phyloP scores from a whole-genome alignment of 2,113 vertebrate species.

The Nothobranchius kuhntae region DNA sequence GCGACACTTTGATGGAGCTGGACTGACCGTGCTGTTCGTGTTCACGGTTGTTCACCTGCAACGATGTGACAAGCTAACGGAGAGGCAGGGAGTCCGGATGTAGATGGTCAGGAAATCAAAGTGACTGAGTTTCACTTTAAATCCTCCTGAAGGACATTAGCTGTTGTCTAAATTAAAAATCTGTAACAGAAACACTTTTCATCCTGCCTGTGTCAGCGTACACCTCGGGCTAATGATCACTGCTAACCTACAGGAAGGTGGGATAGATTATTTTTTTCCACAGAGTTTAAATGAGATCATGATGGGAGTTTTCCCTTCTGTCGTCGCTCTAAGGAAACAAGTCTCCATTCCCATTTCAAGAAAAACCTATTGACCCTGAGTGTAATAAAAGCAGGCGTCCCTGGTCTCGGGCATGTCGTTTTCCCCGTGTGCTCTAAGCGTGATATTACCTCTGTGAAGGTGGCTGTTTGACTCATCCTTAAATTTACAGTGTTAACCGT shows the following conservation, averaged over 20 bases:
- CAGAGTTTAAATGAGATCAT: slow-evolving; percentile 14
- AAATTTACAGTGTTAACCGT: slow-evolving; percentile 25
- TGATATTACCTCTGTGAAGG: slow-evolving; percentile 14
- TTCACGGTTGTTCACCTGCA: slow-evolving; percentile 29
- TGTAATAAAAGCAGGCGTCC: slow-evolving; percentile 41
- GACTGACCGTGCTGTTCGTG: slow-evolving; percentile 40
- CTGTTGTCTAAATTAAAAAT: slow-evolving; percentile 80
- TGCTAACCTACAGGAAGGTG: slow-evolving; percentile 25
- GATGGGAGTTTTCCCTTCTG: slow-evolving; percentile 15
- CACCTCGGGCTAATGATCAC: slow-evolving; percentile 61
- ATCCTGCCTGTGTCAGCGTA: slow-evolving; percentile 31
- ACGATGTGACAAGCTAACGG: slow-evolving; percentile 24
- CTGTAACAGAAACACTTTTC: slow-evolving; percentile 53
- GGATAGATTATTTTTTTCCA: slow-evolving; percentile 49
- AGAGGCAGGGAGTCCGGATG: slow-evolving; percentile 33
- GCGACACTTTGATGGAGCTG: slow-evolving; percentile 32
- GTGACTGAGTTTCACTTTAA: slow-evolving; percentile 28
- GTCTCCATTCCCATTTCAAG: slow-evolving; percentile 27
- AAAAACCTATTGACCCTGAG: slow-evolving; percentile 28
- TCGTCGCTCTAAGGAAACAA: slow-evolving; percentile 34
- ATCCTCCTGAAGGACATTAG: slow-evolving; percentile 64
- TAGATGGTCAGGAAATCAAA: slow-evolving; percentile 32
- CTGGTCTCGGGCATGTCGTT: not conserved
- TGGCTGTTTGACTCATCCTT: slow-evolving; percentile 9
- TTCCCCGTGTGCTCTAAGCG: slow-evolving; percentile 33